Base-by-base conservation (phyloP, 2,888 invertebrate genomes). In the Drosophila barbarae region DNA sequence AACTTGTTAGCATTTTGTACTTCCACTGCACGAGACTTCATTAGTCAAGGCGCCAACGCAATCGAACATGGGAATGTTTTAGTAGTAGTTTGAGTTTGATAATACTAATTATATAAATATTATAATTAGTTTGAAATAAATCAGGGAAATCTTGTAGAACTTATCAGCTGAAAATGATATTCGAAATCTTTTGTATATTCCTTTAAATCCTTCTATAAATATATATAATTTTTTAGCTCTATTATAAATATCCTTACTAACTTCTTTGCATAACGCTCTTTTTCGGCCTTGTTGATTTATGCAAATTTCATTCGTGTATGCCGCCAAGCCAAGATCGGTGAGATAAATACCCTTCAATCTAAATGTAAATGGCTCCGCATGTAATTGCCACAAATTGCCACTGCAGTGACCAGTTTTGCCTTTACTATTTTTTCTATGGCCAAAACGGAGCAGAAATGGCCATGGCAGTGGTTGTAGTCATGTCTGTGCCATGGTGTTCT, bases 371-470 rank as follows among this genome's bases (percentile, higher is more conserved):
- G 86, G 86, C 84, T 85, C 82, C 79, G 84, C 86, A 84, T 86
- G 86, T 86, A 84, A 86, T 85, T 85, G 84, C 85, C 84, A 86
- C 84, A 85, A 85, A 85, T 86, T 86, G 84, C 84, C 82, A 85
- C 84, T 86, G 84, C 85, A 84, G 84, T 84, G 85, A 85, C 84
- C 82, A 82, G 82, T 80, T 80, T 80, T 26, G 26, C 79, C 84
- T 34, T 23, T 13, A 26, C 26, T 26, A 18, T 34, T 49, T n/a
- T 58, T 57, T 59, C 59, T 59, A 59, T 64, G 63, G 51, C 64
- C 51, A 63, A 81, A 81, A 47, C 61, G 44, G 59, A 61, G 61
- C 61, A 63, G 77, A 81, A 76, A 68, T 81, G 76, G 81, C 78
- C 65, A 77, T 75, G 55, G 55, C 28, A 52, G 55, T 55, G n/a